Evolutionary conservation across 2,888 invertebrate species (phyloP).

Genomic region (Noctua comes): DNA sequence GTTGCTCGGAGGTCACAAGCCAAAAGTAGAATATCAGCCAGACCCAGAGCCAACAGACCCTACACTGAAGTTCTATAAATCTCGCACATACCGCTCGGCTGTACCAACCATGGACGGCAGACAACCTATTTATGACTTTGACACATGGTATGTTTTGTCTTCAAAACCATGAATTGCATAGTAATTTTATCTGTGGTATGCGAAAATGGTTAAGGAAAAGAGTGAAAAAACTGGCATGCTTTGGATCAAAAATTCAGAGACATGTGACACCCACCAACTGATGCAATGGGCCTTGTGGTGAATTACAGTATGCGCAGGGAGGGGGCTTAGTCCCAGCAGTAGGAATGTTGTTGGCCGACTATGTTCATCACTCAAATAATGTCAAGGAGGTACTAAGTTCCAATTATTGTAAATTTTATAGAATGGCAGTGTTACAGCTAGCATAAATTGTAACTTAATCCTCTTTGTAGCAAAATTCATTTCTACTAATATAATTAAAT

Average conservation of each 20-base stretch:
- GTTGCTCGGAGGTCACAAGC: constrained; percentile 73
- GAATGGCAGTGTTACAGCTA: neutral
- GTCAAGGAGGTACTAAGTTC: neutral
- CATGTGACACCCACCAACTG: neutral
- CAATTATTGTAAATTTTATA: neutral
- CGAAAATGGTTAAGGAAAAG: neutral
- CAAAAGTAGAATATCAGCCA: constrained; percentile 76
- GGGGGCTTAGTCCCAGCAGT: neutral
- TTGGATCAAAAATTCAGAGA: neutral
- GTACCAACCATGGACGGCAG: constrained; percentile 90
- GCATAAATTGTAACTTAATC: neutral
- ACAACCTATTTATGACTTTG: constrained; percentile 94
- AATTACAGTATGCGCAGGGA: too few relatives aligned
- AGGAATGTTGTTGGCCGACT: neutral
- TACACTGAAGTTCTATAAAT: constrained; percentile 92
- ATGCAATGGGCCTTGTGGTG: neutral
- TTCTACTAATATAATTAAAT: neutral
- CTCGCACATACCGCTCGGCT: constrained; percentile 87
- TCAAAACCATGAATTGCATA: neutral
- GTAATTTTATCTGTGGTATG: neutral
- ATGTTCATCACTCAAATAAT: neutral
- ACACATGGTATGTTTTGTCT: constrained; percentile 91
- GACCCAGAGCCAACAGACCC: constrained; percentile 89
- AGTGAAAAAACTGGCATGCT: neutral
- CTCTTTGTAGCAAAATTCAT: neutral